Percentiles rank a stretch among this genome's conserved stretches.
phyloP scores from a whole-genome alignment of 2,797 vertebrate species.

The Hemibagrus guttatus region DNA sequence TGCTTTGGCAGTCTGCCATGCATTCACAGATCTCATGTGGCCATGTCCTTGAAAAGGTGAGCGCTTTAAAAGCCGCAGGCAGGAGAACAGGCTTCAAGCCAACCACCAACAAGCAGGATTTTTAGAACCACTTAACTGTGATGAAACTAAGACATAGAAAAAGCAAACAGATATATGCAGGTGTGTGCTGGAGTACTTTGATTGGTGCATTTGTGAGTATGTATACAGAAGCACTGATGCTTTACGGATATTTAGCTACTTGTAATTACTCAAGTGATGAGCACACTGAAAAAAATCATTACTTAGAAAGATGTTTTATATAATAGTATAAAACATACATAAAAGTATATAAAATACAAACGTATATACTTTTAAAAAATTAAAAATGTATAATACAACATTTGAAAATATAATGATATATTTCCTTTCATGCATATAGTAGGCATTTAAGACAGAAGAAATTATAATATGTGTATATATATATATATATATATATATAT shows the following conservation, averaged over 20 bases:
- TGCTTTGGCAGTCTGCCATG: conserved; percentile 76
- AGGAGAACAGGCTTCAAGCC: conserved; percentile 68
- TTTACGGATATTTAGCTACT: conserved; percentile 14
- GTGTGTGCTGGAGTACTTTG: conserved; percentile 53
- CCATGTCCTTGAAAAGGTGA: conserved; percentile 66
- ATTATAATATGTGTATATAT: background rate
- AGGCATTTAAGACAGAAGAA: background rate
- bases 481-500: too few species aligned
- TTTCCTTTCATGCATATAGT: background rate
- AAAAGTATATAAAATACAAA: too few species aligned
- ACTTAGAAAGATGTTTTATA: conserved; percentile 7
- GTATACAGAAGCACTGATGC: background rate
- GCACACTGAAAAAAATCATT: conserved; percentile 38
- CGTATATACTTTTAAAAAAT: background rate
- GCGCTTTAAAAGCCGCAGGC: conserved; percentile 65
- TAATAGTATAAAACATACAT: too few species aligned
- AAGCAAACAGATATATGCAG: conserved; percentile 52
- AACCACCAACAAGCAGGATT: conserved; percentile 68
- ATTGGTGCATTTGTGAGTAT: conserved; percentile 51
- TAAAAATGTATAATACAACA: background rate
- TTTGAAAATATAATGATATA: background rate
- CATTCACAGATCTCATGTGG: conserved; percentile 65
- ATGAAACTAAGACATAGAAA: conserved; percentile 73
- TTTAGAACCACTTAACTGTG: conserved; percentile 78
- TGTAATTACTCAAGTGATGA: conserved; percentile 2